These are phyloP conservation scores for Drosophila incognita DNA, from an alignment of 2,888 invertebrate species.

Conservation along the genomic window DNA sequence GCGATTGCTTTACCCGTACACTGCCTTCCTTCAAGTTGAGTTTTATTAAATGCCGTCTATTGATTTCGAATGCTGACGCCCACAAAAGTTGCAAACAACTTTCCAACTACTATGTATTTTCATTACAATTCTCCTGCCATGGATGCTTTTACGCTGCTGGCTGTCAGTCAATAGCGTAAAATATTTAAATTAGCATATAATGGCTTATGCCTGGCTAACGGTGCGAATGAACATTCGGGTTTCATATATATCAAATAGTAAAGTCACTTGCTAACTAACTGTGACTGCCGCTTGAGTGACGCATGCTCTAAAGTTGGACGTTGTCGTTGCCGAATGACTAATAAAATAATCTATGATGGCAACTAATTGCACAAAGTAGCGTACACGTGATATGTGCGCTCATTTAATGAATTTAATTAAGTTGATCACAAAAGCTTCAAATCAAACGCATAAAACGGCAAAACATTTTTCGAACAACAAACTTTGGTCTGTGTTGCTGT, in stretches of 20 bases:
- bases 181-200: constrained; percentile 70
- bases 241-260: constrained; percentile 43
- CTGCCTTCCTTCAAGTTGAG: constrained; percentile 38
- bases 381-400: constrained; percentile 57
- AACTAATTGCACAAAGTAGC: constrained; percentile 64
- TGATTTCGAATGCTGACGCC: constrained; percentile 59
- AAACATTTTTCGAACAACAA: constrained; percentile 65
- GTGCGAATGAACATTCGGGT: constrained; percentile 38
- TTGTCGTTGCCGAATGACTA: constrained; percentile 10
- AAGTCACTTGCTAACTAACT: constrained; percentile 17
- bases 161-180: constrained; percentile 47
- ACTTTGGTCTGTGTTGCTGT: constrained; percentile 15
- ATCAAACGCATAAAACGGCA: constrained; percentile 58
- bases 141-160: constrained; percentile 11
- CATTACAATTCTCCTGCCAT: constrained; percentile 61
- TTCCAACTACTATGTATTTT: constrained; percentile 61
- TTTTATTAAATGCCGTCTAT: constrained; percentile 73
- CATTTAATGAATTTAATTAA: constrained; percentile 76
- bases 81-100: constrained; percentile 58
- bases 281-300: constrained; percentile 16
- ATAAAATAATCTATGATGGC: constrained; percentile 44
- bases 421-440: constrained; percentile 70
- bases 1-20: constrained; percentile 38
- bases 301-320: constrained; percentile 32
- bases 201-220: constrained; percentile 48